A percentile compares a stretch with the other conserved stretches of the same genome.
These are phyloP conservation scores for Ellobius talpinus DNA, from an alignment of 2,113 vertebrate genomes.

Conservation along the genomic window DNA sequence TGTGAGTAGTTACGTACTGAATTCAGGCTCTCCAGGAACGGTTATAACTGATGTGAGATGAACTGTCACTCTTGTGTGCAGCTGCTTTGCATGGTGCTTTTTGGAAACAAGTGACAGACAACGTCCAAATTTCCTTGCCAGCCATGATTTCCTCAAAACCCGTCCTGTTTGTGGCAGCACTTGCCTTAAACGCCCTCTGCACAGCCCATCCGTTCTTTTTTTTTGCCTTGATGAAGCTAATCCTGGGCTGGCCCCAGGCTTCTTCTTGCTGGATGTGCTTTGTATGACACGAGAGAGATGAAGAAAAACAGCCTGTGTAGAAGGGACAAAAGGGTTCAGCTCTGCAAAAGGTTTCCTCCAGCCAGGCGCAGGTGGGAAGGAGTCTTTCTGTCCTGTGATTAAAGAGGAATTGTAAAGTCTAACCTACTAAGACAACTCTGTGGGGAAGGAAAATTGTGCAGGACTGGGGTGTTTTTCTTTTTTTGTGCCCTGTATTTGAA, in stretches of 20 bases:
- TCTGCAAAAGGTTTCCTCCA: conserved; percentile 4
- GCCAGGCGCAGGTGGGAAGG: background rate
- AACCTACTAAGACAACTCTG: background rate
- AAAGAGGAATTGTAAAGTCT: conserved; percentile 22
- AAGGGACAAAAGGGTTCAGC: background rate
- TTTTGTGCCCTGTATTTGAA: conserved; percentile 30
- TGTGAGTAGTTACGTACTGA: background rate
- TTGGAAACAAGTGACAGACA: conserved; percentile 61
- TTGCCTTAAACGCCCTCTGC: conserved; percentile 65
- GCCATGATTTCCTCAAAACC: background rate
- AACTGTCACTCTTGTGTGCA: background rate
- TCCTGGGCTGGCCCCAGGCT: conserved; percentile 46
- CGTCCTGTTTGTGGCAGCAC: conserved; percentile 43
- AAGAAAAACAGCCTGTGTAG: background rate
- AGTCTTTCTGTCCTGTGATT: conserved; percentile 27
- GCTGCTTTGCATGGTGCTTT: conserved; percentile 7
- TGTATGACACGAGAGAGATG: conserved; percentile 65
- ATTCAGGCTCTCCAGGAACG: background rate
- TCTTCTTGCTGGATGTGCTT: conserved; percentile 36
- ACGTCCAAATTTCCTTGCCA: conserved; percentile 56
- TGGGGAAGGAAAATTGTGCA: conserved; percentile 13
- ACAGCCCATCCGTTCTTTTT: background rate
- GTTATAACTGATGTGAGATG: background rate
- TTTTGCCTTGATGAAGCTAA: conserved; percentile 30
- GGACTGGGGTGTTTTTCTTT: conserved; percentile 18